Evolutionary conservation across 1,140 invertebrate genomes (phyloP), one percentile per base, ranked within the genome.

Genomic region (Cherax destructor): DNA sequence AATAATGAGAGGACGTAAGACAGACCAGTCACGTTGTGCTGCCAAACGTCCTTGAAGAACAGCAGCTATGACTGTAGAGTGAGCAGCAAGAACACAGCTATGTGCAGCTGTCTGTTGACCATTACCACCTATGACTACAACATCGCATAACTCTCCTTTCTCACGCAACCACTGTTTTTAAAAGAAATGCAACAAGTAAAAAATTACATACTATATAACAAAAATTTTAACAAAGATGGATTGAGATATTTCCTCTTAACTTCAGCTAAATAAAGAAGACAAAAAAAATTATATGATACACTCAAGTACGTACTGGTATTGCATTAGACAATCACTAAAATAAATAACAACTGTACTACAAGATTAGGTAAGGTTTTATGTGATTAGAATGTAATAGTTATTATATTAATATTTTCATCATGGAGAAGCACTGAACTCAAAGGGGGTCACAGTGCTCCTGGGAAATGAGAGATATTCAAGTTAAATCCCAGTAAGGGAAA

Each of bases 71-170:
- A 88, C 77, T 1, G 86, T 88, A 13, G 86, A 88, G 79, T 88
- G 86, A 5, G 76, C 86, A 11, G 86, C 86, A 56, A 88, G 47
- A 1, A 88, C 86, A 81, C 86, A 88, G 47, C 86, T 88, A 77
- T 88, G 86, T 21, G 76, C 86, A 7, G 41, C 16, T 6, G 78
- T 88, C 41, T 88, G 86, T 47, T 88, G 86, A 21, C 86, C 86
- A 24, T 65, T 30, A 49, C 86, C 61, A 24, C 61, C 78, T n/a
- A 81, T 50, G 47, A 88, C 78, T 18, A 88, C 79, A 41, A 88
- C 49, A 24, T 88, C 86, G 72, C 86, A 88, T 7, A 88, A 77
- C 50, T 88, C 86, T 4, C 76, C 30, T 65, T 65, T 77, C 76
- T 74, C 86, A 18, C 86, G 86, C 52, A 87, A 52, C 86, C 86